Conservation (phyloP, 2,888 invertebrate species). For the Ectobius pallidus region DNA sequence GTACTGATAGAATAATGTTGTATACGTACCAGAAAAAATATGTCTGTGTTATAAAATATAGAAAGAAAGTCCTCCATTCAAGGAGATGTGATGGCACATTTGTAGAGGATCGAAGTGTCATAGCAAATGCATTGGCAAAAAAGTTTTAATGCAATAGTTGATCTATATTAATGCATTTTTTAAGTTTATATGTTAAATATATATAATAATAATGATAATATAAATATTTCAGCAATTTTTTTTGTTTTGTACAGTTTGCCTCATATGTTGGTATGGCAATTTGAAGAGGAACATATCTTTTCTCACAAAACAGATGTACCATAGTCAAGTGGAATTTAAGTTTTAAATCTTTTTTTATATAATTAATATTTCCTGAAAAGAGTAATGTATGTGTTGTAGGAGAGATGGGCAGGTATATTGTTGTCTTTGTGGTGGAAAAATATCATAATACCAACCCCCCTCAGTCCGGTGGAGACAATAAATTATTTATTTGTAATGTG, state of each 20-base stretch:
- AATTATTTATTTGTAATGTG: slow-evolving; percentile 40
- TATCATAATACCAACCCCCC: slow-evolving; percentile 25
- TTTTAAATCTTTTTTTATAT: slow-evolving; percentile 16
- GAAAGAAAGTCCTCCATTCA: neutral
- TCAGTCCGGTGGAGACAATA: slow-evolving; percentile 39
- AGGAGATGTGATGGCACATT: slow-evolving; percentile 3
- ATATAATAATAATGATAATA: slow-evolving; percentile 28
- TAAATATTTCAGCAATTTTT: slow-evolving; percentile 27
- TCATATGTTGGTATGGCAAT: slow-evolving; percentile 9
- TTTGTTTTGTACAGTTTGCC: slow-evolving; percentile 31
- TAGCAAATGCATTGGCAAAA: neutral
- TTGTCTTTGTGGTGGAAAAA: slow-evolving; percentile 12
- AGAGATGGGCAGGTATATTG: slow-evolving; percentile 6
- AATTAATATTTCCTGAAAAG: slow-evolving; percentile 11
- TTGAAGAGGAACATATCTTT: slow-evolving; percentile 6
- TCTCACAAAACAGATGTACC: slow-evolving; percentile 1
- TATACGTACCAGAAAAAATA: slow-evolving; percentile 27
- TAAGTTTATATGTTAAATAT: slow-evolving; percentile 35
- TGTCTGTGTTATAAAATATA: slow-evolving; percentile 20
- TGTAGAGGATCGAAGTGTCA: neutral
- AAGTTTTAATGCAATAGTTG: slow-evolving; percentile 31
- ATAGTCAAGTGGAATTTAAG: slow-evolving; percentile 17
- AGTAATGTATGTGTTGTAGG: slow-evolving; percentile 16
- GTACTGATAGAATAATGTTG: slow-evolving; percentile 21
- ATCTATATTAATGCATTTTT: slow-evolving; percentile 24